A percentile compares a stretch with the other conserved stretches of the same genome.
Evolutionary conservation across 2,888 invertebrate genomes (phyloP).

Genomic region (Cylindroiulus punctatus): DNA sequence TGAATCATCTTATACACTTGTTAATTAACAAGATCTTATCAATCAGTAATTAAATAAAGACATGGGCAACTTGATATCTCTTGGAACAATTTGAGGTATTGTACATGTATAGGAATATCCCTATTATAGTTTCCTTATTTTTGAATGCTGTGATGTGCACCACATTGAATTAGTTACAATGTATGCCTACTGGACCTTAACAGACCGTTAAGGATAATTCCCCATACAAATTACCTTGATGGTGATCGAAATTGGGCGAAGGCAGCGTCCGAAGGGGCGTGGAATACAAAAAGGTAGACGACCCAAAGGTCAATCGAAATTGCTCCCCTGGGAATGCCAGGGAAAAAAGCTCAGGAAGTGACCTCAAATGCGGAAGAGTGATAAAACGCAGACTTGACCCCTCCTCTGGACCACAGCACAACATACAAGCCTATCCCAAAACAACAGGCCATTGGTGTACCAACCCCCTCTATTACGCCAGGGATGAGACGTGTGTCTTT

Average conservation of each 20-base stretch:
- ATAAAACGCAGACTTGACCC: slow-evolving; percentile 1
- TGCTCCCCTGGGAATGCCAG: slow-evolving; percentile 20
- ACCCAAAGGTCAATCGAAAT: slow-evolving; percentile 16
- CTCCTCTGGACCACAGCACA: slow-evolving; percentile 16
- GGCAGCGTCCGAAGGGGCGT: not conserved
- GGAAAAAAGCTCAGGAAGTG: slow-evolving; percentile 11
- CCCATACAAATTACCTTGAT: no score
- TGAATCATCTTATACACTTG: no score
- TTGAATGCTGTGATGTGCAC: no score
- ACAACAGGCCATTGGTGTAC: not conserved
- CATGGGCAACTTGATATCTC: no score
- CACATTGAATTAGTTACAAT: no score
- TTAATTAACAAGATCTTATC: no score
- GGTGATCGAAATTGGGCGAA: not conserved
- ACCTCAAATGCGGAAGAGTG: slow-evolving; percentile 29
- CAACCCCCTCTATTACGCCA: slow-evolving; percentile 1
- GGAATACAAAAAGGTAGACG: slow-evolving; percentile 19
- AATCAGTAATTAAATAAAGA: no score
- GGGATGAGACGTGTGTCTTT: not conserved
- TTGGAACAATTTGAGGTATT: no score
- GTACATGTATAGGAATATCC: no score
- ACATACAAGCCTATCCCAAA: not conserved
- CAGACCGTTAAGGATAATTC: no score
- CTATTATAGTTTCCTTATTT: no score
- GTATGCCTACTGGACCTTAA: no score